Evolutionary conservation across 2,888 invertebrate genomes (phyloP), one percentile per base, ranked within the genome.

Genomic region (Acanthococcus lagerstroemiae): DNA sequence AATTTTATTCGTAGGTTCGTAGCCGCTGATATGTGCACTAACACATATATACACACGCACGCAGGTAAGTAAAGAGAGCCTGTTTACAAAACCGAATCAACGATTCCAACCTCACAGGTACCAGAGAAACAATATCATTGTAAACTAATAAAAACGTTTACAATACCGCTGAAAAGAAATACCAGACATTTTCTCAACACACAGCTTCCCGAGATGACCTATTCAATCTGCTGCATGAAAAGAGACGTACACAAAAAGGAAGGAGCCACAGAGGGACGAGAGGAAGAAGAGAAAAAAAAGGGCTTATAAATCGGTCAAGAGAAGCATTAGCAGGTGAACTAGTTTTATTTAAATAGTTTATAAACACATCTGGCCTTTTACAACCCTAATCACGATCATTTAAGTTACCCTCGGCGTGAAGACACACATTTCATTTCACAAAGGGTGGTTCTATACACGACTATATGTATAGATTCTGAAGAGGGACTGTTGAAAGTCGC

Each of bases 341-440:
- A 55, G 55, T 55, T 55, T 55, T 30, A 55, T 55, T 55, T 55
- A 55, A 55, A 55, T 55, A 55, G 55, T 55, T 55, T 55, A 55
- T 55, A 55, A 55, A 55, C 55, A 30, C 55, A 55, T 55, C 55
- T 55, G 55, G 55, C 55, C 26, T 30, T 55, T 30, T 55, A 55
- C 26, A 55, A 26, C 55, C 55, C 55, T 55, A 55, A 55, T 55
- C 55, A 55, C 27, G 27, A 55, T 55, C 19, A 24, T 55, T 55
- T 55, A 55, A 55, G 55, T 55, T 55, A 55, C 55, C 55, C 55
- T 55, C 30, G 27, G 55, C 55, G 55, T 55, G 55, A 55, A 55
- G 26, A 26, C 30, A 55, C n/a, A 55, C 55, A 55, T 55, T 55
- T 55, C 12, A 55, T 25, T 55, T 55, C 55, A 55, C 55, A 55